Conservation (phyloP, 2,888 invertebrate species). For the Chymomyza procnemis region DNA sequence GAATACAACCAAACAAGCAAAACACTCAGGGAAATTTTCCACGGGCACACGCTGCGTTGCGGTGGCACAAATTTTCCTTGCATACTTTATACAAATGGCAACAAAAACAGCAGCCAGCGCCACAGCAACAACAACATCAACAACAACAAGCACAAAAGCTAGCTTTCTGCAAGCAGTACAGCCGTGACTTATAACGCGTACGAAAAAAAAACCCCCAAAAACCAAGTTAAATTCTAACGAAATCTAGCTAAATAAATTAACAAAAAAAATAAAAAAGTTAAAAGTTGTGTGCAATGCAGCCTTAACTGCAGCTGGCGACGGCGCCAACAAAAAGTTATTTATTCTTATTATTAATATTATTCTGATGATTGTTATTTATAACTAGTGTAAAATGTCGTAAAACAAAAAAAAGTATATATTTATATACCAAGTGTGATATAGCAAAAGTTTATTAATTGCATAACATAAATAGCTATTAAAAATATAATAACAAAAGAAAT, state of each 20-base stretch:
- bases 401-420: constrained; percentile 1
- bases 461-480: constrained; percentile 7
- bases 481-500: neutral
- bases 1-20: neutral
- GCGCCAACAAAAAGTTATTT: neutral
- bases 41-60: constrained; percentile 25
- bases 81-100: constrained; percentile 19
- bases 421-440: constrained; percentile 5
- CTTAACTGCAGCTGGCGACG: neutral
- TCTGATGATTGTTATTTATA: neutral
- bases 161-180: neutral
- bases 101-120: constrained; percentile 50
- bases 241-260: neutral
- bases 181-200: constrained; percentile 32
- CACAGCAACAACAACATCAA: constrained; percentile 24
- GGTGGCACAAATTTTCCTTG: constrained; percentile 7
- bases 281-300: constrained; percentile 22
- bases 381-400: neutral
- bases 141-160: constrained; percentile 11
- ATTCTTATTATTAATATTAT: neutral
- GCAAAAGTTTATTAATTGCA: constrained; percentile 7
- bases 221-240: neutral
- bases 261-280: constrained; percentile 1
- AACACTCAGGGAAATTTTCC: constrained; percentile 34
- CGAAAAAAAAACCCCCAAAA: constrained; percentile 1